phyloP scores from a whole-genome alignment of 2,797 vertebrate genomes.

The Cyprinodon diabolis region DNA sequence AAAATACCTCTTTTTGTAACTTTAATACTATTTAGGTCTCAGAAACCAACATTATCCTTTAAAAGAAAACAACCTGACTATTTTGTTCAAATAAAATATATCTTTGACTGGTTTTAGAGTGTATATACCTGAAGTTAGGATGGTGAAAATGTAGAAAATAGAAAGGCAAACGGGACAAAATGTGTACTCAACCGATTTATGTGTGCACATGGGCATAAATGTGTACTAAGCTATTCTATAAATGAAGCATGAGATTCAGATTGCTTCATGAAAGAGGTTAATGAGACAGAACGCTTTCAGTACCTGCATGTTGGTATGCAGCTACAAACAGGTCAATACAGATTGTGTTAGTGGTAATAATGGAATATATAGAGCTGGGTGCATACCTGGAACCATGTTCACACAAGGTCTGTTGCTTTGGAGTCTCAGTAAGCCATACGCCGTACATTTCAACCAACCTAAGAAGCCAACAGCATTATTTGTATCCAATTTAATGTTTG shows the following conservation, averaged over 20 bases:
- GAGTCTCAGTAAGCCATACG: neutral
- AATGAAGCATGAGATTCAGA: conserved; percentile 34
- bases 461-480: conserved; percentile 1
- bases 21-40: conserved; percentile 25
- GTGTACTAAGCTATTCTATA: conserved; percentile 10
- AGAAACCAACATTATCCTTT: conserved; percentile 23
- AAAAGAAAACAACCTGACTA: conserved; percentile 13
- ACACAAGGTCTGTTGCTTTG: neutral
- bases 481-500: neutral
- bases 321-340: neutral
- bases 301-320: neutral
- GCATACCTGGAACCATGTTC: neutral
- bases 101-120: conserved; percentile 48
- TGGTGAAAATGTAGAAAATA: conserved; percentile 15
- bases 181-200: neutral
- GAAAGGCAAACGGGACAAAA: neutral
- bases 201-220: neutral
- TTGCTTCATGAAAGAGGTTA: neutral
- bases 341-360: neutral
- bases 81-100: conserved; percentile 43
- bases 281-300: neutral
- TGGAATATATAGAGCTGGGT: neutral
- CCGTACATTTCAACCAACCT: neutral
- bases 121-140: conserved; percentile 24
- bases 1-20: conserved; percentile 32